Evolutionary conservation across 2,113 vertebrate genomes (phyloP).

Genomic region (Pelusios castaneus): DNA sequence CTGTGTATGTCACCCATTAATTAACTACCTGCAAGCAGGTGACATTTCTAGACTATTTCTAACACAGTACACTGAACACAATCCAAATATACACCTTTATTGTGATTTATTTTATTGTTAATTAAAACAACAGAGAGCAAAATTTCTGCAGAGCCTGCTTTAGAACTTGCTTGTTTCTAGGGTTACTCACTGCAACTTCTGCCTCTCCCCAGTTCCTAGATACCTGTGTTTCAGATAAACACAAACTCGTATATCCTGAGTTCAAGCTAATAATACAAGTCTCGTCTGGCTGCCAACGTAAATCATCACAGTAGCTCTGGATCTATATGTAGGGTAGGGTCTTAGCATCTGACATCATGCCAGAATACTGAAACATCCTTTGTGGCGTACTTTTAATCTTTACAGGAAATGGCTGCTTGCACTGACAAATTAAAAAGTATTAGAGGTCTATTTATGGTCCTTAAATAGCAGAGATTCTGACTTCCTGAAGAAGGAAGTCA

Average conservation of each 20-base stretch:
- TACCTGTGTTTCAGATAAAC: not conserved
- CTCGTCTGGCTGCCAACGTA: conserved; percentile 20
- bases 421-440: conserved; percentile 19
- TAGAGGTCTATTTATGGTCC: conserved; percentile 47
- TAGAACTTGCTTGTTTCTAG: not conserved
- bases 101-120: not conserved
- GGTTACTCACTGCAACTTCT: not conserved
- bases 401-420: conserved; percentile 55
- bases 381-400: not conserved
- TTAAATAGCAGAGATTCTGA: conserved; percentile 38
- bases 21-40: not conserved
- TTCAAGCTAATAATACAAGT: not conserved
- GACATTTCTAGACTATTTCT: not conserved
- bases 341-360: not conserved
- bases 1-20: not conserved
- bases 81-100: not conserved
- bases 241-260: not conserved
- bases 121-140: not conserved
- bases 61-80: not conserved
- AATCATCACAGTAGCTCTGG: not conserved
- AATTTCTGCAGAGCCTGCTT: not conserved
- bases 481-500: conserved; percentile 62
- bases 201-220: not conserved
- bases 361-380: not conserved
- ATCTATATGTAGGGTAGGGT: not conserved